A percentile compares a stretch with the other conserved stretches of the same genome.
These are phyloP conservation scores for Genyomyrus donnyi DNA, from an alignment of 2,113 vertebrate species.

Conservation along the genomic window DNA sequence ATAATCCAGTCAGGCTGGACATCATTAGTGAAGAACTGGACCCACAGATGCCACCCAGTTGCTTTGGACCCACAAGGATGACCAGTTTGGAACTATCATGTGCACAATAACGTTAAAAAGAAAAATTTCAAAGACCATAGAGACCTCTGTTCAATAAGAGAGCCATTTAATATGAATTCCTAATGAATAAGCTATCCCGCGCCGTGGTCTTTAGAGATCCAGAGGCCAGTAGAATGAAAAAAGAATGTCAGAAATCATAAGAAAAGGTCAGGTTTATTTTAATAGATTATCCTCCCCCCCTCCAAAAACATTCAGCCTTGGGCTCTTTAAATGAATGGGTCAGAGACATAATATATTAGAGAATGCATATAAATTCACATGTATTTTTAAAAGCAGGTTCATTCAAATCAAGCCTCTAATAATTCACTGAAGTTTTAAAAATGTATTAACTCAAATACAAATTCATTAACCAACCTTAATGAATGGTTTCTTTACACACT, in stretches of 20 bases:
- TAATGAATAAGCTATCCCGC: neutral
- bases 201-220: neutral
- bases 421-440: neutral
- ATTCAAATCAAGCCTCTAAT: neutral
- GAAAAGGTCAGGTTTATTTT: neutral
- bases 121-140: neutral
- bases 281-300: neutral
- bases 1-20: neutral
- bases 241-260: constrained; percentile 1
- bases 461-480: neutral
- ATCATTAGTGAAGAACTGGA: neutral
- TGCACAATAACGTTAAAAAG: neutral
- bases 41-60: neutral
- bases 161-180: neutral
- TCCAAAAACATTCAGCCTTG: neutral
- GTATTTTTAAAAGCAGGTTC: neutral
- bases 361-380: neutral
- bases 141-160: neutral
- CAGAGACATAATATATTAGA: neutral
- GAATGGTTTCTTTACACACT: neutral
- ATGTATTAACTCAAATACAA: neutral
- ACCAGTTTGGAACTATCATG: neutral
- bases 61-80: neutral
- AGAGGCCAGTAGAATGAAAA: neutral
- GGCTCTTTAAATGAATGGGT: neutral